Percentiles rank a stretch among this genome's conserved stretches.
Evolutionary conservation across 2,113 vertebrate species (phyloP).

Genomic region (Cavia porcellus): DNA sequence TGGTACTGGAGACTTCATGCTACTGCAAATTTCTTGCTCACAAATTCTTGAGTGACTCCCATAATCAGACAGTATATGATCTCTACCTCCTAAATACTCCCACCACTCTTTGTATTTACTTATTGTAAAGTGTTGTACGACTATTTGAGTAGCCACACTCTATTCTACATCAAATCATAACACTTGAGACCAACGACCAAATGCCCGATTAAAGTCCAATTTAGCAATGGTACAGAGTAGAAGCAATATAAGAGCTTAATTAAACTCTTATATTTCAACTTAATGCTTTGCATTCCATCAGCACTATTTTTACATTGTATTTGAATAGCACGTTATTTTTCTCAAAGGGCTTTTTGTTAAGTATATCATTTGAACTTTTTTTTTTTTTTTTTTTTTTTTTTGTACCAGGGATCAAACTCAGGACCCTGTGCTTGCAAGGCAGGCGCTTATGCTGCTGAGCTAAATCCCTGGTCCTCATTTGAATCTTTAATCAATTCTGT

Average conservation of each 20-base stretch:
- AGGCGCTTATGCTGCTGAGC: too few species aligned
- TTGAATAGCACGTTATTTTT: neutral
- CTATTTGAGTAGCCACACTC: neutral
- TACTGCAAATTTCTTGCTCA: neutral
- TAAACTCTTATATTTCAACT: neutral
- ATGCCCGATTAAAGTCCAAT: neutral
- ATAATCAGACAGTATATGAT: neutral
- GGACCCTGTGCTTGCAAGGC: too few species aligned
- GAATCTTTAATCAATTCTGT: slow-evolving; percentile 9
- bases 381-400: too few species aligned
- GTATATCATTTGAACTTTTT: slow-evolving; percentile 27
- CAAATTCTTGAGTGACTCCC: neutral
- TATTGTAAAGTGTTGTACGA: neutral
- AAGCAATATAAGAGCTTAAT: neutral
- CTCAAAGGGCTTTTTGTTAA: neutral
- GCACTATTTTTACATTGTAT: neutral
- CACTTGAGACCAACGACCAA: neutral
- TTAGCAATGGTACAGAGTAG: neutral
- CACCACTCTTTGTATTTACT: neutral
- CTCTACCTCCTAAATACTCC: neutral
- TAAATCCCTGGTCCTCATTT: too few species aligned
- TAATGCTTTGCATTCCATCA: neutral
- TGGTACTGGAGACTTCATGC: neutral
- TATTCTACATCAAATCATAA: neutral
- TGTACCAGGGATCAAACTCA: too few species aligned